Conservation (phyloP, 2,888 invertebrate genomes). For the Ganaspis brasiliensis region DNA sequence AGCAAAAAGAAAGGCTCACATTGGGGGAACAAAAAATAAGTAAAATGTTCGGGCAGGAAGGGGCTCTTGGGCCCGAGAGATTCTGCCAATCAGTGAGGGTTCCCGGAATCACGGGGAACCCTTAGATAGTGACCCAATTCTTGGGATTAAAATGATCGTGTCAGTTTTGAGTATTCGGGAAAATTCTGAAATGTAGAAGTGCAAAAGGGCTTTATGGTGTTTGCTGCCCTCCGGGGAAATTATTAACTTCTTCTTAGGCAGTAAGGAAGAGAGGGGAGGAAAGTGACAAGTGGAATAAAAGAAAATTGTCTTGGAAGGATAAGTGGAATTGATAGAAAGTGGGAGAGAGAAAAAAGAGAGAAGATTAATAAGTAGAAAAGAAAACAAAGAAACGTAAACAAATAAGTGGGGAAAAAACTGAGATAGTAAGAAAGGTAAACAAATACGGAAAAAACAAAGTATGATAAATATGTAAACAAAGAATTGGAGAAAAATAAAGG, state of each 20-base stretch:
- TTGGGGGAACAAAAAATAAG: too few species aligned
- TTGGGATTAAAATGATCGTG: conserved; percentile 20
- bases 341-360: neutral
- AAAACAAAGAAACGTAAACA: too few species aligned
- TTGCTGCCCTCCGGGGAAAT: conserved; percentile 37
- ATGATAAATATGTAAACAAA: too few species aligned
- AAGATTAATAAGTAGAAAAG: neutral
- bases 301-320: conserved; percentile 4
- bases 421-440: too few species aligned
- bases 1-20: neutral
- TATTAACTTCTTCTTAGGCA: conserved; percentile 7
- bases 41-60: neutral
- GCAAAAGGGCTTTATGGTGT: conserved; percentile 25
- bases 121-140: conserved; percentile 39
- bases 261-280: neutral
- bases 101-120: neutral
- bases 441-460: too few species aligned
- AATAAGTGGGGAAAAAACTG: too few species aligned
- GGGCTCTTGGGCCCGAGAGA: conserved; percentile 21
- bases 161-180: conserved; percentile 9
- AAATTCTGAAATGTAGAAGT: conserved; percentile 2
- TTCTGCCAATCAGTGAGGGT: conserved; percentile 19
- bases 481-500: too few species aligned
- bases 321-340: neutral
- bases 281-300: neutral